Conservation (phyloP, 2,888 invertebrate species). For the Leucania comma region DNA sequence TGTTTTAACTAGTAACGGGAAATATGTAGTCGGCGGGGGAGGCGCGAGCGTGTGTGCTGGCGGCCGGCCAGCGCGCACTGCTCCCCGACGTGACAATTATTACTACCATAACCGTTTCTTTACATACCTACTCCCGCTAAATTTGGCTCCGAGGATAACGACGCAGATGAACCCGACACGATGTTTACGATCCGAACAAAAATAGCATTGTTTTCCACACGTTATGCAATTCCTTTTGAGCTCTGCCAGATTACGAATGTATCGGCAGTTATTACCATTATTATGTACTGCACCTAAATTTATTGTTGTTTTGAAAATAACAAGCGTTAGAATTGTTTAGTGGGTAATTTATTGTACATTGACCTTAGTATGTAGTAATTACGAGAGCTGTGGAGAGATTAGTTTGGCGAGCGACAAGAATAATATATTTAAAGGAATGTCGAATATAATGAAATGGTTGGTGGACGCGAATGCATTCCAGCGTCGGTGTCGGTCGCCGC, state of each 20-base stretch:
- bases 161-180: conserved; percentile 70
- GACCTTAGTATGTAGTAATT: conserved; percentile 57
- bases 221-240: conserved; percentile 74
- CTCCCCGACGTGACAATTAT: conserved; percentile 79
- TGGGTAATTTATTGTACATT: conserved; percentile 61
- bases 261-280: conserved; percentile 46
- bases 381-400: conserved; percentile 37
- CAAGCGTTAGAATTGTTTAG: conserved; percentile 46
- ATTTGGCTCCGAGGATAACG: conserved; percentile 76
- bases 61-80: conserved; percentile 41
- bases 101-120: conserved; percentile 81
- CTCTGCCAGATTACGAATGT: conserved; percentile 66
- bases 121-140: conserved; percentile 76
- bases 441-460: conserved; percentile 34
- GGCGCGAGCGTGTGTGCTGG: conserved; percentile 65
- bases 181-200: conserved; percentile 73
- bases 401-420: conserved; percentile 42
- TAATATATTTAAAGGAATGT: conserved; percentile 44
- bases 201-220: conserved; percentile 75
- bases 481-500: conserved; percentile 4
- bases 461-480: conserved; percentile 34
- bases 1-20: conserved; percentile 86
- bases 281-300: conserved; percentile 51
- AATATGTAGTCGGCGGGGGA: conserved; percentile 71
- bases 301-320: conserved; percentile 56